Base-by-base conservation (phyloP, 2,888 invertebrate species). In the Lottia gigantea region DNA sequence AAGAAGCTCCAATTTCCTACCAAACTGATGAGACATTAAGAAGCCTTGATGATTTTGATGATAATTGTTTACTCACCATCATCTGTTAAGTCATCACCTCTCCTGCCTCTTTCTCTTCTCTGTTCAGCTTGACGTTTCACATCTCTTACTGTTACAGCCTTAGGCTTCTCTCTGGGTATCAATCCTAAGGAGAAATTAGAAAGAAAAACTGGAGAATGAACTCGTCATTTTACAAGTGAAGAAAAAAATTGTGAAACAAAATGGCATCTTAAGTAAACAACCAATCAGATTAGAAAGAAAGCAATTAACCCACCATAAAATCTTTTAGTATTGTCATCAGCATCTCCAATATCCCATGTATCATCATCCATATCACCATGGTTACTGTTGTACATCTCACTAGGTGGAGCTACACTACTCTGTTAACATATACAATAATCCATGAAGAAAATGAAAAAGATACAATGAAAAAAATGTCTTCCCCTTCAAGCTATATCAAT, bases 41-140 rank as follows among this genome's bases (percentile, higher is more conserved):
- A 40, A 11, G 40, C 6, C 11, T 6, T 40, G 40, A 40, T 40
- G 11, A 11, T 40, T 6, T 40, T 40, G 40, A 40, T 6, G 40
- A 11, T 40, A 8, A 40, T 31, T 4, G 6, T n/a, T n/a, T 62
- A 40, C 70, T 15, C 15, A 68, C 65, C 62, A 49, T 70, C 70
- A 26, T 73, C 55, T 23, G 55, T 55, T 55, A 55, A 55, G 19
- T 55, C 75, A 26, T 68, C 75, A 46, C 78, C 82, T 66, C 76
- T 79, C 40, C 73, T 66, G 46, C 81, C 80, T 46, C 78, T 71
- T 72, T 83, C 84, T 69, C 78, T 76, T 0, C 96, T 91, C 68
- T 95, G 91, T 87, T 95, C 96, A 26, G 95, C 95, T 87, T 96
- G 95, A 16, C 96, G 91, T 89, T 97, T 97, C 0, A 97, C 96